Percentiles rank a stretch among this genome's conserved stretches.
Conservation (phyloP, 2,888 invertebrate species). For the Gerris lacustris region DNA sequence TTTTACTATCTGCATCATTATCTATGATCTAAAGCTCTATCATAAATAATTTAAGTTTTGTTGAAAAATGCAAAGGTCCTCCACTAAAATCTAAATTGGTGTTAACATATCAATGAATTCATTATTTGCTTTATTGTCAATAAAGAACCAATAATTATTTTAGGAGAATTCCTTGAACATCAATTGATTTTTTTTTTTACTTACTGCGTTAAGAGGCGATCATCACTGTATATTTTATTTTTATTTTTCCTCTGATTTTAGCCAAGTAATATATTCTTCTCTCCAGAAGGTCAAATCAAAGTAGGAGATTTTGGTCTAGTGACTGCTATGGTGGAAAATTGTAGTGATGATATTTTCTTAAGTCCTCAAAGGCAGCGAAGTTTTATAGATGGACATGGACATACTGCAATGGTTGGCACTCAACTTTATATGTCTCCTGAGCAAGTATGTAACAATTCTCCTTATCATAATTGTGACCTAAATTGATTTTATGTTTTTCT, state of each 20-base stretch:
- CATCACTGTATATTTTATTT: too few relatives aligned
- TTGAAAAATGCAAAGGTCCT: too few relatives aligned
- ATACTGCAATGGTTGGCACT: slow-evolving; percentile 63
- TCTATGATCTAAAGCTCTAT: too few relatives aligned
- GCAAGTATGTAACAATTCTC: slow-evolving; percentile 44
- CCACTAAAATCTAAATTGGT: too few relatives aligned
- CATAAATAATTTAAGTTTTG: too few relatives aligned
- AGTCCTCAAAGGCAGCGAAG: slow-evolving; percentile 20
- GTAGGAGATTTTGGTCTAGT: slow-evolving; percentile 98
- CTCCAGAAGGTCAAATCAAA: slow-evolving; percentile 77
- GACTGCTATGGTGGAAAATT: slow-evolving; percentile 61
- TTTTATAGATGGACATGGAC: slow-evolving; percentile 34
- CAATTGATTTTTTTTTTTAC: too few relatives aligned
- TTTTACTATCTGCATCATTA: too few relatives aligned
- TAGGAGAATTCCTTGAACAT: too few relatives aligned
- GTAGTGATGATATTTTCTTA: slow-evolving; percentile 25
- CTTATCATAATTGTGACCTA: background rate
- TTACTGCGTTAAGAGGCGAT: too few relatives aligned
- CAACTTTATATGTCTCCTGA: slow-evolving; percentile 97
- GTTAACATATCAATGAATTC: too few relatives aligned
- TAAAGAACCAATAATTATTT: too few relatives aligned
- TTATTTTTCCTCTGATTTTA: slow-evolving; percentile 35
- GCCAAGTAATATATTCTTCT: slow-evolving; percentile 89
- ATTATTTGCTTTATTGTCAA: too few relatives aligned
- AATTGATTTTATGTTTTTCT: background rate